A percentile compares a stretch with the other conserved stretches of the same genome.
Evolutionary conservation across 1,140 invertebrate genomes (phyloP).

Genomic region (Pachyrhynchus sulphureomaculatus): DNA sequence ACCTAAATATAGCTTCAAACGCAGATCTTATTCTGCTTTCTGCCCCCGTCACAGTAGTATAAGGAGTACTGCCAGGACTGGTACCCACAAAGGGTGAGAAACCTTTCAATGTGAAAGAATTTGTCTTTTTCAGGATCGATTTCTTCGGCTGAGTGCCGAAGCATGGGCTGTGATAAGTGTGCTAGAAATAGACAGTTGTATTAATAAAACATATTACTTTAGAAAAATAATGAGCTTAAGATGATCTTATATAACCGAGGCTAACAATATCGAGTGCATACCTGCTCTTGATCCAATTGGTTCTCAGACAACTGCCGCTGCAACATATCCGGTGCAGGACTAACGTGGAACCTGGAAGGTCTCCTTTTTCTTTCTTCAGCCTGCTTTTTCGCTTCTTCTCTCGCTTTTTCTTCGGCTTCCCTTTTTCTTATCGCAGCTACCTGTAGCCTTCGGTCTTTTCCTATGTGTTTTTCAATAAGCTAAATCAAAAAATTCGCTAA

Average conservation of each 20-base stretch:
- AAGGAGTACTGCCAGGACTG: slow-evolving; percentile 72
- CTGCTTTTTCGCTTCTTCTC: slow-evolving; percentile 59
- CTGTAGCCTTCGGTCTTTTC: slow-evolving; percentile 78
- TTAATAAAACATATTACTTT: too few relatives aligned
- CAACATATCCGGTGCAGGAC: slow-evolving; percentile 66
- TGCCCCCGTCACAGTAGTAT: slow-evolving; percentile 83
- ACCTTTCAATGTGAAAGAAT: slow-evolving; percentile 79
- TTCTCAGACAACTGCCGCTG: slow-evolving; percentile 44
- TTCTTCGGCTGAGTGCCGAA: slow-evolving; percentile 72
- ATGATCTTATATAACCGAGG: too few relatives aligned
- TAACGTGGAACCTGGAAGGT: slow-evolving; percentile 72
- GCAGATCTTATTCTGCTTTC: slow-evolving; percentile 83
- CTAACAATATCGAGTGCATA: too few relatives aligned
- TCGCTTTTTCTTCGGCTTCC: slow-evolving; percentile 63
- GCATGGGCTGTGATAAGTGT: slow-evolving; percentile 56
- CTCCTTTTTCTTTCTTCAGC: slow-evolving; percentile 57
- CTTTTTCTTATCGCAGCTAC: slow-evolving; percentile 66
- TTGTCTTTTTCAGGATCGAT: slow-evolving; percentile 90
- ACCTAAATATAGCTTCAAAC: slow-evolving; percentile 83
- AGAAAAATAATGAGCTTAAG: too few relatives aligned
- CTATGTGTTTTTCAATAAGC: slow-evolving; percentile 84
- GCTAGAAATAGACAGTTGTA: slow-evolving; percentile 30
- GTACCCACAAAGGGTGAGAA: slow-evolving; percentile 65
- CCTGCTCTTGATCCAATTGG: slow-evolving; percentile 42
- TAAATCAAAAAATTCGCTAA: slow-evolving; percentile 49